phyloP scores from a whole-genome alignment of 2,797 vertebrate genomes.

The Acanthurus lineatus region DNA sequence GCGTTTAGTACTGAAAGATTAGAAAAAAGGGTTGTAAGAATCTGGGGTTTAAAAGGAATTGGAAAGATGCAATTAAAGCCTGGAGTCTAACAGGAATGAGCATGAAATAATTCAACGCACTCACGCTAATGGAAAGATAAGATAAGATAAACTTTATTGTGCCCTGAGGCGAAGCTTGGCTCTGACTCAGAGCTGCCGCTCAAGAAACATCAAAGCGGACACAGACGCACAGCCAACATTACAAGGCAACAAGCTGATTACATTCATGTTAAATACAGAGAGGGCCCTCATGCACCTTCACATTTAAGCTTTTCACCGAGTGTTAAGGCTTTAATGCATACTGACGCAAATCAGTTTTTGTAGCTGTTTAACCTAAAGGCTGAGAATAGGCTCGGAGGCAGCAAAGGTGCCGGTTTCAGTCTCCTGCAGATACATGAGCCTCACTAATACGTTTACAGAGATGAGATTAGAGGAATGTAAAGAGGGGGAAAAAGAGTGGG shows the following conservation, averaged over 20 bases:
- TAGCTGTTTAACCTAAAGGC: slow-evolving; percentile 6
- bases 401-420: not conserved
- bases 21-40: slow-evolving; percentile 2
- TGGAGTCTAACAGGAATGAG: not conserved
- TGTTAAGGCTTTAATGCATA: slow-evolving; percentile 16
- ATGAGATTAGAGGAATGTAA: slow-evolving; percentile 45
- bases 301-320: not conserved
- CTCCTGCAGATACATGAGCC: slow-evolving; percentile 4
- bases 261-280: slow-evolving; percentile 10
- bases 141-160: slow-evolving; percentile 15
- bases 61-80: slow-evolving; percentile 6
- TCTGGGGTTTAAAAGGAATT: slow-evolving; percentile 13
- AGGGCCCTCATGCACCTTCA: not conserved
- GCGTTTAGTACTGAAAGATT: not conserved
- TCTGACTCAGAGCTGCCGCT: slow-evolving; percentile 2
- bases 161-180: slow-evolving; percentile 9
- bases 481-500: slow-evolving; percentile 8
- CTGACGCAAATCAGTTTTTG: slow-evolving; percentile 21
- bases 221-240: not conserved
- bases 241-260: slow-evolving; percentile 28
- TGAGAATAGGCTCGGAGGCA: slow-evolving; percentile 14
- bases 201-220: not conserved
- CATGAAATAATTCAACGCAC: slow-evolving; percentile 1
- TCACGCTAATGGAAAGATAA: slow-evolving; percentile 9
- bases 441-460: slow-evolving; percentile 46